These are phyloP conservation scores for Caenorhabditis angaria DNA, from an alignment of 2,888 invertebrate genomes.

Conservation along the genomic window DNA sequence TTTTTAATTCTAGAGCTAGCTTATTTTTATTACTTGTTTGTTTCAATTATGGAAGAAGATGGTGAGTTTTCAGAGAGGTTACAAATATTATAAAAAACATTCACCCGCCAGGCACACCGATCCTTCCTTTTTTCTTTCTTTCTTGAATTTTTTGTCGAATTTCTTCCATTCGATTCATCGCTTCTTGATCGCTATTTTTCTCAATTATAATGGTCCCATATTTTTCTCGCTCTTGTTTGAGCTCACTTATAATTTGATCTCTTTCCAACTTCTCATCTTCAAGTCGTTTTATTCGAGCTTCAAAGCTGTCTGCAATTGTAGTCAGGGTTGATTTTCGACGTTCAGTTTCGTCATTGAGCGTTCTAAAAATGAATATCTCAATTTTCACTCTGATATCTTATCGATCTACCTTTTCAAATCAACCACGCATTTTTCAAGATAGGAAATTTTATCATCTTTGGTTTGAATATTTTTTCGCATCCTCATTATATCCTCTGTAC, in stretches of 20 bases:
- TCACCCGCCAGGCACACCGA: slow-evolving; percentile 50
- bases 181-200: slow-evolving; percentile 49
- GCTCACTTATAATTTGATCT: slow-evolving; percentile 35
- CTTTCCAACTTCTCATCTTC: slow-evolving; percentile 44
- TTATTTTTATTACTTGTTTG: too few relatives aligned
- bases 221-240: slow-evolving; percentile 36
- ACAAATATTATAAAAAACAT: background rate
- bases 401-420: slow-evolving; percentile 61
- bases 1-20: too few relatives aligned
- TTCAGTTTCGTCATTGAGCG: slow-evolving; percentile 46
- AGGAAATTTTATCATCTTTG: slow-evolving; percentile 66
- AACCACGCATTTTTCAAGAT: slow-evolving; percentile 60
- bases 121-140: slow-evolving; percentile 53
- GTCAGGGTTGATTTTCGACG: slow-evolving; percentile 42
- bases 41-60: too few relatives aligned
- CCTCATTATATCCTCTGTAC: slow-evolving; percentile 50
- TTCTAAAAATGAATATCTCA: slow-evolving; percentile 40
- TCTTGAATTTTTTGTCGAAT: slow-evolving; percentile 66
- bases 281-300: slow-evolving; percentile 41
- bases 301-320: slow-evolving; percentile 46
- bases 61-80: too few relatives aligned
- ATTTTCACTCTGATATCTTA: too few relatives aligned
- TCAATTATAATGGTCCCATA: slow-evolving; percentile 32
- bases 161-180: slow-evolving; percentile 61
- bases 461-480: slow-evolving; percentile 57